Base-by-base conservation (phyloP, 2,888 invertebrate genomes). In the Aphodius sticticus region DNA sequence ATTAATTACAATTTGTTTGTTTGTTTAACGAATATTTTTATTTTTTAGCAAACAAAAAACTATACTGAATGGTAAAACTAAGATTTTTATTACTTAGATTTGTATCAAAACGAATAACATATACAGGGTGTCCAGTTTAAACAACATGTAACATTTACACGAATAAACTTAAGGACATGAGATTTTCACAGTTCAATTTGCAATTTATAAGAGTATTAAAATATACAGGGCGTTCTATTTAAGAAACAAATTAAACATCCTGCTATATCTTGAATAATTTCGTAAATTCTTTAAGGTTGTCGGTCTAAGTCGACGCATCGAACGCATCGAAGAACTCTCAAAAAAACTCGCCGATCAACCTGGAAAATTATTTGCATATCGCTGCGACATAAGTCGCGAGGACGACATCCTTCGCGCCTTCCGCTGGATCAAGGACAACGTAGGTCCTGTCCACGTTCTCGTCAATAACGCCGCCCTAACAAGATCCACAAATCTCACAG, bases 401-500 rank as follows among this genome's bases (percentile, higher is more conserved):
- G 79, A 81, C 12, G 82, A 84, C 7, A 82, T 84, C 14, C n/a
- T 83, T n/a, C 76, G 79, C 70, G 82, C 82, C 16, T 83, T 84
- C 69, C 78, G 80, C 12, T 83, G 80, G 77, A 81, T 82, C 12
- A 80, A 79, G 7, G 82, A 82, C 6, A 79, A 82, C 36, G 80
- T 82, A 16, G 85, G 85, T 0, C 81, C 83, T 16, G 79, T 84
- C 6, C 81, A 82, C 78, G 82, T 85, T 2, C 78, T 85, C 9
- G 81, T 85, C 53, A 85, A 85, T 78, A 83, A 84, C 76, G 85
- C 85, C 7, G 85, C 84, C 6, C 78, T 82, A 9, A 82, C 82
- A 2, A 79, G 74, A 36, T 81, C 83, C 7, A 81, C 81, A 36
- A 79, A 81, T 69, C 77, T 84, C 38, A 81, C 81, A 16, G 81